Base-by-base conservation (phyloP, 2,113 vertebrate genomes). In the Catharus fuscescens region DNA sequence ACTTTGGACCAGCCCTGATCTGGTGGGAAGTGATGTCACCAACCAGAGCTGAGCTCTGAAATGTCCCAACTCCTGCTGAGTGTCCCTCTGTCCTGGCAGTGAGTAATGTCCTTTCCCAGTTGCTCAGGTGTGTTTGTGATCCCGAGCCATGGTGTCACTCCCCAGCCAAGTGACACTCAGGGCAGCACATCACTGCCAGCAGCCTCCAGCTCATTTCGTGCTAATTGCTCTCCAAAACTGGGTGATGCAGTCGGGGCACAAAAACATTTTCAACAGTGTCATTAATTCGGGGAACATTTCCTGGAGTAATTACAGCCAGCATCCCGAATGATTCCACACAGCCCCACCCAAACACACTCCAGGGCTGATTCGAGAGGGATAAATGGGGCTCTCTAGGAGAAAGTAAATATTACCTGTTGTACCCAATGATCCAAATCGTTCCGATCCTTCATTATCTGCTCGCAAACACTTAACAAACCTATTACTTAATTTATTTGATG, bases 191-290 rank as follows among this genome's bases (percentile, higher is more conserved):
- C 93, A 42, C 76, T 50, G 95, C 74, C 95, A 25, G 91, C 70
- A 64, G 90, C 88, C 88, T 84, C 85, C 94, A 86, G 44, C 97
- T 98, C 95, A 93, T 97, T 96, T 96, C 96, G 40, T 36, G 93
- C 96, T 97, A 97, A 97, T 97, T 97, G 96, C 97, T 82, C 94
- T 96, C 91, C 93, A 71, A 78, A 96, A 96, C 67, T 65, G 91
- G 72, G 69, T 60, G 96, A 90, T 62, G 96, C 95, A 48, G 73
- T 70, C 93, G 57, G 72, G 96, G 86, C 92, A 89, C 45, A 78
- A 93, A 96, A 94, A 60, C 94, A 87, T 92, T 90, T 84, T 85
- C 90, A 90, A 87, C 84, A 96, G 97, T 71, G 81, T 88, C 92
- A 95, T 97, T 97, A 95, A 94, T 93, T 65, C 8, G 42, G 44